These are phyloP conservation scores for Origma solitaria DNA, from an alignment of 2,113 vertebrate species.

Conservation along the genomic window DNA sequence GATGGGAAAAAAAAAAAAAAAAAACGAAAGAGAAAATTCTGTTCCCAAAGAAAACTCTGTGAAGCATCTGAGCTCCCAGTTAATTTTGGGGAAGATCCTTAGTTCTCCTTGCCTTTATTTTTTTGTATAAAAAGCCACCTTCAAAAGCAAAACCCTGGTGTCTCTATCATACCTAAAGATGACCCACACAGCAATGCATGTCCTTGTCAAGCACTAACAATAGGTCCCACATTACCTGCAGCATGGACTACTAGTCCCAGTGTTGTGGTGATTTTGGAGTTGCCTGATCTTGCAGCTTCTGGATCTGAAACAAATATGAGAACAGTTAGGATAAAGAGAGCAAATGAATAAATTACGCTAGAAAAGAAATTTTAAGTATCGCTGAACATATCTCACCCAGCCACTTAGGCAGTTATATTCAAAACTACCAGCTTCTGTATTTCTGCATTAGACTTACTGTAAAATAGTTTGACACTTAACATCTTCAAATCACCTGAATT, in stretches of 20 bases:
- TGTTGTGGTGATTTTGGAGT: conserved; percentile 95
- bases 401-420: background rate
- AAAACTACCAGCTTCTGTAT: background rate
- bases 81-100: background rate
- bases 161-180: background rate
- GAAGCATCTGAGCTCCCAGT: background rate
- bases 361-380: background rate
- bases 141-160: background rate
- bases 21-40: background rate
- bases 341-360: background rate
- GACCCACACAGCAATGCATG: background rate
- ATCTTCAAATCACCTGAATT: background rate
- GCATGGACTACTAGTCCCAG: conserved; percentile 96
- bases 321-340: background rate
- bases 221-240: conserved; percentile 78
- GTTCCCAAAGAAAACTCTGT: background rate
- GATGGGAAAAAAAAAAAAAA: background rate
- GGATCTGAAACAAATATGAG: conserved; percentile 78
- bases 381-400: background rate
- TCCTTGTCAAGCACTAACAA: background rate
- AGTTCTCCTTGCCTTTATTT: background rate
- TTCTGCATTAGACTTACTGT: background rate
- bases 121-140: background rate
- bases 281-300: conserved; percentile 83
- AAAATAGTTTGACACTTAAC: background rate